Evolutionary conservation across 1,140 invertebrate genomes (phyloP), one percentile per base, ranked within the genome.

Genomic region (Sinonovacula constricta): DNA sequence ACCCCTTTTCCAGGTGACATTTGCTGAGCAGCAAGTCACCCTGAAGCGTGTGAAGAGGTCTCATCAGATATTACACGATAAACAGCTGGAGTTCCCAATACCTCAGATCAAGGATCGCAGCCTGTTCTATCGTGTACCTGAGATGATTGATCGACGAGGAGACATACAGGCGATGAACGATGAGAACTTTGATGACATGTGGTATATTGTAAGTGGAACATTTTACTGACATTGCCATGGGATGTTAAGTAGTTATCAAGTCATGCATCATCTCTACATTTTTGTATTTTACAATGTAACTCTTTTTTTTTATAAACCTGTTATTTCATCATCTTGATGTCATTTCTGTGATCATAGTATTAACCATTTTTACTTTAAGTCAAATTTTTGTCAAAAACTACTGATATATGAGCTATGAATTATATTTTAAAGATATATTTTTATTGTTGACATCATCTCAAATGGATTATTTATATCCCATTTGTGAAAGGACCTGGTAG

Each of bases 201-300:
- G 91, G 92, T 92, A 92, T 75, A 77, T 91, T 85, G 91, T 92
- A 87, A 88, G 89, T 78, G 31, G 14, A 26, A 34, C 12, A 7
- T 12, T 33, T 18, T 69, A 22, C 12, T 31, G 31, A 30, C 7
- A 69, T 3, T 26, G n/a, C 15, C 5, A 45, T 66, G 34, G 28
- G 7, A 66, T 45, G n/a, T 31, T 2, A 1, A 12, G 18, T 18
- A 2, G 26, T 31, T 26, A 36, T 5, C 3, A 33, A 15, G 18
- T 30, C 12, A 28, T 30, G 12, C 14, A 14, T 5, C 59, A 62
- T 14, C 12, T 30, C 59, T 31, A 7, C 4, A 10, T 62, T 26
- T 62, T 33, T 28, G 4, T 62, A 12, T 28, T 5, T 12, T 31
- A 10, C 14, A 4, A 62, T 31, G 12, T 15, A 14, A 10, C 31